Conservation (phyloP, 2,888 invertebrate genomes). For the Patella pellucida region DNA sequence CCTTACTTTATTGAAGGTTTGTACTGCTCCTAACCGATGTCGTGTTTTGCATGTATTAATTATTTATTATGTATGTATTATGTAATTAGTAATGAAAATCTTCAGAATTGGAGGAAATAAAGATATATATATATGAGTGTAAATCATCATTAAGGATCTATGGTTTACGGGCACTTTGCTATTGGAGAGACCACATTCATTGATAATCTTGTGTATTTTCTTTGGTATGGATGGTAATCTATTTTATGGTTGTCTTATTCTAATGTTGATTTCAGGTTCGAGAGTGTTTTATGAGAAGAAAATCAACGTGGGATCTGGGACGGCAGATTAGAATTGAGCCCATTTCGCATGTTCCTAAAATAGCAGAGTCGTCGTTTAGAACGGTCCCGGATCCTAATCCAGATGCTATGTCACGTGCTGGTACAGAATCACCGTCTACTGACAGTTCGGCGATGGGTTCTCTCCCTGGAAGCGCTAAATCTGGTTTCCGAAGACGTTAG, state of each 20-base stretch:
- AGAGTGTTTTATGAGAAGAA: constrained; percentile 18
- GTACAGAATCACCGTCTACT: neutral
- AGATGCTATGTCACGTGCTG: neutral
- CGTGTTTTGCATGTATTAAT: too few relatives aligned
- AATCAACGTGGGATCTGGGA: constrained; percentile 17
- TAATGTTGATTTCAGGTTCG: constrained; percentile 7
- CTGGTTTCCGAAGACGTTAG: neutral
- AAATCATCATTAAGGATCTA: too few relatives aligned
- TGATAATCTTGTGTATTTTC: too few relatives aligned
- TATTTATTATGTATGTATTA: too few relatives aligned
- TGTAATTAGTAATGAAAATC: too few relatives aligned
- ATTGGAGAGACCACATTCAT: too few relatives aligned
- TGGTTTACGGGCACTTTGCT: too few relatives aligned
- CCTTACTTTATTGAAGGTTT: too few relatives aligned
- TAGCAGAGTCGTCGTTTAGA: neutral
- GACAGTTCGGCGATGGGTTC: neutral
- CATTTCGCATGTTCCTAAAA: neutral
- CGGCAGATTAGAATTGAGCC: constrained; percentile 13
- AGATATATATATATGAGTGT: too few relatives aligned
- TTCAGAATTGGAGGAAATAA: too few relatives aligned
- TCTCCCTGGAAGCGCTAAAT: neutral
- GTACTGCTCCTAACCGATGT: too few relatives aligned
- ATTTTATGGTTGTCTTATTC: neutral
- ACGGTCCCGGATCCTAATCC: neutral
- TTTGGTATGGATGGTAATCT: too few relatives aligned